Evolutionary conservation across 2,113 vertebrate genomes (phyloP).

Genomic region (Istiophorus platypterus): DNA sequence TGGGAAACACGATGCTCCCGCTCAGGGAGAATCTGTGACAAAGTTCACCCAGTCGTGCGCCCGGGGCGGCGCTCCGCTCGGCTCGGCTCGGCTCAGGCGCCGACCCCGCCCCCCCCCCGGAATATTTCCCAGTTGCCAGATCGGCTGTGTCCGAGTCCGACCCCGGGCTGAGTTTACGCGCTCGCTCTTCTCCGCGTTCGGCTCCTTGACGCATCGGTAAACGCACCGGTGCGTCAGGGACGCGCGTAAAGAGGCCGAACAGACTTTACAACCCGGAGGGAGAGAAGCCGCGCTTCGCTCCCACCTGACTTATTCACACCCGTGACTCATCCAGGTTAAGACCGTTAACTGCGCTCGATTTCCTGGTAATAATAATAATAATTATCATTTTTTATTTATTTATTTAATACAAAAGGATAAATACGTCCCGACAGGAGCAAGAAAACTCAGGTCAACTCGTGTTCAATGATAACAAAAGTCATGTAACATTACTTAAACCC

Average conservation of each 20-base stretch:
- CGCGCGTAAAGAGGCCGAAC: too few relatives aligned
- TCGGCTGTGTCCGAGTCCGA: neutral
- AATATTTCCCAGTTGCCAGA: constrained; percentile 44
- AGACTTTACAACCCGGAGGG: too few relatives aligned
- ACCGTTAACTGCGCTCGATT: neutral
- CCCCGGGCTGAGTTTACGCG: neutral
- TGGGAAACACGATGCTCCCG: too few relatives aligned
- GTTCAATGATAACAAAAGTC: neutral
- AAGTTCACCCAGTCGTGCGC: constrained; percentile 56
- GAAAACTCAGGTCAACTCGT: neutral
- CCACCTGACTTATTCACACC: neutral
- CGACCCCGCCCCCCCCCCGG: constrained; percentile 54
- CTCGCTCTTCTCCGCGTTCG: rapidly evolving
- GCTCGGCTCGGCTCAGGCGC: neutral
- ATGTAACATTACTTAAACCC: neutral
- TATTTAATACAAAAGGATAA: too few relatives aligned
- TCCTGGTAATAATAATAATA: too few relatives aligned
- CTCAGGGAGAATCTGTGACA: constrained; percentile 36
- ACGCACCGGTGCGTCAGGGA: too few relatives aligned
- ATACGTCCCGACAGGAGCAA: too few relatives aligned
- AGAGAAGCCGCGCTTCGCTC: too few relatives aligned
- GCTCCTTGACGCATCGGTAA: too few relatives aligned
- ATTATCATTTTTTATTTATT: too few relatives aligned
- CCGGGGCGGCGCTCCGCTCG: constrained; percentile 46
- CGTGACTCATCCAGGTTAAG: neutral